Evolutionary conservation across 2,888 invertebrate genomes (phyloP), one percentile per base, ranked within the genome.

Genomic region (Drosophila diplacantha): DNA sequence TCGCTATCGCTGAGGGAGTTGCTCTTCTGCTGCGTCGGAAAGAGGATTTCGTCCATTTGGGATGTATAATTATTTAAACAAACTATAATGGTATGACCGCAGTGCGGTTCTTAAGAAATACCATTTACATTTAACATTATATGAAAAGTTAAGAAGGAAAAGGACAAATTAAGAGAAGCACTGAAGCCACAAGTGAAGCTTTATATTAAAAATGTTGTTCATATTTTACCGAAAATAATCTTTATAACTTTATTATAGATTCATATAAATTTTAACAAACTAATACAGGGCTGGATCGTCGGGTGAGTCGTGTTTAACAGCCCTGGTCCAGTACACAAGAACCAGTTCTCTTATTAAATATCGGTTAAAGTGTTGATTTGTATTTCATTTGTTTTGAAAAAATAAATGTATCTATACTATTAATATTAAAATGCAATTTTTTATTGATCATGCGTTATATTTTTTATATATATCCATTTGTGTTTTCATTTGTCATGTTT

Each of bases 31-130:
- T 74, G 81, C 1, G 81, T 75, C 14, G 84, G 75, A 72, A 84
- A 84, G 22, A 85, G 71, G 55, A 85, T 85, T 70, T 85, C 79
- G 59, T 85, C 85, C 85, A 85, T 85, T 65, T 72, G 41, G 20
- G 12, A 46, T 18, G 52, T 43, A 5, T 41, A n/a, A 29, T 14
- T 29, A 29, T 44, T 44, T 44, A 44, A 44, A 29, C 44, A 44
- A 44, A 12, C 14, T 29, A 29, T 18, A 8, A 8, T 18, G 14
- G 44, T 29, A 26, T 18, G 44, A 44, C 44, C 44, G 44, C 29
- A 44, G 12, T 1, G 29, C 12, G 5, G 12, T 44, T 18, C 1
- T 14, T 29, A 5, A 1, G 8, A 29, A 44, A 44, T 29, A 44
- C 44, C 14, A 29, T 8, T 4, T 3, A 18, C 6, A 29, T 18